A percentile compares a stretch with the other conserved stretches of the same genome.
Conservation (phyloP, 1,140 invertebrate genomes). For the Aphelinus atriplicis region DNA sequence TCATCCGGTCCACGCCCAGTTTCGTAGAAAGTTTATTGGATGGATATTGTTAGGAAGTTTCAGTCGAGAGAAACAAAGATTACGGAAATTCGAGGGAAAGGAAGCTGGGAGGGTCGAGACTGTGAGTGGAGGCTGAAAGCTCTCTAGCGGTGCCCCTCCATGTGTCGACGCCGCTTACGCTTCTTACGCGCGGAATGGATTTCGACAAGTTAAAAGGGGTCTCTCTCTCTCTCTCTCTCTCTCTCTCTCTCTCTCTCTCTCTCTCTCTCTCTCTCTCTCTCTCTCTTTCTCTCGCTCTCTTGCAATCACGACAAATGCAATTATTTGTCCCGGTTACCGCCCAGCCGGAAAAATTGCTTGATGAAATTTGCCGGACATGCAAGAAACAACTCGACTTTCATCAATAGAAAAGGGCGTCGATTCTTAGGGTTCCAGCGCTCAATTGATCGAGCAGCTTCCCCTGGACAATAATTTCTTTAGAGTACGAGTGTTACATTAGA, state of each 20-base stretch:
- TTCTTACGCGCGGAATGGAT: slow-evolving; percentile 43
- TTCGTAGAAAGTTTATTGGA: no score
- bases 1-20: no score
- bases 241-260: slow-evolving; percentile 3
- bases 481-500: no score
- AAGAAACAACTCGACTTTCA: no score
- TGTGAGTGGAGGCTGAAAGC: slow-evolving; percentile 46
- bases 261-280: neutral
- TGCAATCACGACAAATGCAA: slow-evolving; percentile 51
- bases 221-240: neutral
- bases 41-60: no score
- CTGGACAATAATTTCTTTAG: no score
- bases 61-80: neutral
- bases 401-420: no score
- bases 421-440: no score
- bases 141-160: slow-evolving; percentile 39
- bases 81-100: neutral
- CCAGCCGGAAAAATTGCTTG: neutral
- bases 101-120: neutral
- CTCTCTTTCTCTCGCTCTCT: neutral
- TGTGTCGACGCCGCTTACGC: slow-evolving; percentile 51
- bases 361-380: slow-evolving; percentile 11
- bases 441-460: no score
- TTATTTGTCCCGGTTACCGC: slow-evolving; percentile 48
- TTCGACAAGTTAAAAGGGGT: slow-evolving; percentile 55